A percentile compares a stretch with the other conserved stretches of the same genome.
Evolutionary conservation across 1,140 invertebrate genomes (phyloP).

Genomic region (Zeugodacus cucurbitae): DNA sequence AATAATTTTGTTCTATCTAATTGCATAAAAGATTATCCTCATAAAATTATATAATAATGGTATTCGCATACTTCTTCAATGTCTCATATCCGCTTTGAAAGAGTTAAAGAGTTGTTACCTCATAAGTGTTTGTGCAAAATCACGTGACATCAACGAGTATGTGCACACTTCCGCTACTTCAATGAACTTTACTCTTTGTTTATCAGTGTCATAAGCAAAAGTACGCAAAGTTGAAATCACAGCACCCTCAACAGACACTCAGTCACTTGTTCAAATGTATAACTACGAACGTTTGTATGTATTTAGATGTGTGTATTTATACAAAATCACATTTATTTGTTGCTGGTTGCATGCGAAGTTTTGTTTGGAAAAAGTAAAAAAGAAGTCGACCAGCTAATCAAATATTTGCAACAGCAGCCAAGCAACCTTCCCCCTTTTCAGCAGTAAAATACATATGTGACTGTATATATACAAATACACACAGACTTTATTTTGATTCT

Average conservation of each 20-base stretch:
- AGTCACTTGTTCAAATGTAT: neutral
- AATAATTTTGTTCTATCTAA: too few relatives aligned
- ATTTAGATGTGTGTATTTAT: neutral
- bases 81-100: neutral
- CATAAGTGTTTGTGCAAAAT: neutral
- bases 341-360: neutral
- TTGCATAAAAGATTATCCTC: too few relatives aligned
- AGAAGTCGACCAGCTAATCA: conserved; percentile 6
- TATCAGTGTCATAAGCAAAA: neutral
- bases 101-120: too few relatives aligned
- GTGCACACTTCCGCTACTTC: neutral
- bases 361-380: conserved; percentile 1
- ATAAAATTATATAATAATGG: too few relatives aligned
- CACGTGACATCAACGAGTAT: neutral
- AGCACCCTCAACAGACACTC: neutral
- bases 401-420: conserved; percentile 23
- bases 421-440: neutral
- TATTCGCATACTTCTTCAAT: neutral
- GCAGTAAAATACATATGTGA: neutral
- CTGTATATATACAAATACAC: neutral
- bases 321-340: neutral
- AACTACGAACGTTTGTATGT: neutral
- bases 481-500: neutral
- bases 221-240: neutral
- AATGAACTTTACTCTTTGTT: neutral